phyloP scores from a whole-genome alignment of 2,113 vertebrate genomes.

The Aphyosemion australe region DNA sequence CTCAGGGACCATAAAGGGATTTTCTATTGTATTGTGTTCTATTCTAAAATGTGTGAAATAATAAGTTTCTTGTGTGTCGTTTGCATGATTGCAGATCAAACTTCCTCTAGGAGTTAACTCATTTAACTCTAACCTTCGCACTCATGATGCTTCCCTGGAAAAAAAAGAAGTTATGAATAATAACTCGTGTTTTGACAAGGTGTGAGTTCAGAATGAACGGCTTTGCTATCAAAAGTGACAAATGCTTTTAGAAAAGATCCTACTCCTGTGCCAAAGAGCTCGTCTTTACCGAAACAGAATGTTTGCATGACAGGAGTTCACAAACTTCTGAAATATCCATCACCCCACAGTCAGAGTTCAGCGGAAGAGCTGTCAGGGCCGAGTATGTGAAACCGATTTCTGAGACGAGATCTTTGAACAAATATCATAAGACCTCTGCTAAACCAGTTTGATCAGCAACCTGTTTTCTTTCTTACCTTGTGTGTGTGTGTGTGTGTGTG shows the following conservation, averaged over 20 bases:
- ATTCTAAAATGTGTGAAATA: too few relatives aligned
- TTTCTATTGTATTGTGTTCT: too few relatives aligned
- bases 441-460: conserved; percentile 74
- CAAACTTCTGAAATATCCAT: conserved; percentile 72
- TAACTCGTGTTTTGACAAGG: conserved; percentile 20
- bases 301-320: conserved; percentile 55
- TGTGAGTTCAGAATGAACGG: conserved; percentile 15
- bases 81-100: not conserved
- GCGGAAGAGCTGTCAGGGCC: conserved; percentile 61
- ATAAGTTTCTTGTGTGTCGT: too few relatives aligned
- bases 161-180: not conserved
- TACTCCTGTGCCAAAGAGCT: conserved; percentile 37
- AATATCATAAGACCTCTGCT: conserved; percentile 69
- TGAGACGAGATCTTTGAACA: conserved; percentile 60
- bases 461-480: conserved; percentile 65
- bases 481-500: conserved; percentile 41
- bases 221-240: conserved; percentile 26
- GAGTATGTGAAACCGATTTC: conserved; percentile 75
- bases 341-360: conserved; percentile 56
- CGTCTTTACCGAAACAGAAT: conserved; percentile 30
- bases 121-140: conserved; percentile 4
- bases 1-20: too few relatives aligned
- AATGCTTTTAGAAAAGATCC: not conserved
- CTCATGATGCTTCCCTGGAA: conserved; percentile 7
- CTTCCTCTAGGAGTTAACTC: conserved; percentile 9